Conservation (phyloP, 2,797 vertebrate species). For the Lemur catta region DNA sequence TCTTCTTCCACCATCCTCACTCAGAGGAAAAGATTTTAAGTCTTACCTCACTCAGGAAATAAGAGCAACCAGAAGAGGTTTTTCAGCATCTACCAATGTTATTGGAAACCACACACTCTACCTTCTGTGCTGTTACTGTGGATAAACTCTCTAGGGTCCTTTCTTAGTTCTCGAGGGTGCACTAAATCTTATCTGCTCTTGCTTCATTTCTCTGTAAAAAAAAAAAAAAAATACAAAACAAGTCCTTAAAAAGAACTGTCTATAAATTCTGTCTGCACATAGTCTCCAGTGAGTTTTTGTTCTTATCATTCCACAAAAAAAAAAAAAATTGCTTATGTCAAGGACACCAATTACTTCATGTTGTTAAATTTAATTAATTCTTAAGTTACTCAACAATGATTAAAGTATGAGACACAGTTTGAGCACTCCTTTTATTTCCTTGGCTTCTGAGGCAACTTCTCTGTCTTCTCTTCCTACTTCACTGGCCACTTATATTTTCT, state of each 20-base stretch:
- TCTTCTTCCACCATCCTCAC: not conserved
- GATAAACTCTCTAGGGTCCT: not conserved
- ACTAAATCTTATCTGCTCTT: not conserved
- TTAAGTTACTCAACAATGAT: not conserved
- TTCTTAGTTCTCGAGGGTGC: not conserved
- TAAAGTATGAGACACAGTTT: not conserved
- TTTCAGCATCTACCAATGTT: not conserved
- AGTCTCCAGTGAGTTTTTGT: not conserved
- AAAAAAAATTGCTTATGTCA: not conserved
- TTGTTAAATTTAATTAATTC: not conserved
- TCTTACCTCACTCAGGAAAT: not conserved
- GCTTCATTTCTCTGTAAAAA: not conserved
- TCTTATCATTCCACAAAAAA: not conserved
- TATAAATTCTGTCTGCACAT: not conserved
- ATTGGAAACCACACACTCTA: not conserved
- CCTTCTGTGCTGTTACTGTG: not conserved
- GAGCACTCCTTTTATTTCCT: not conserved
- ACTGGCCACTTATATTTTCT: not conserved
- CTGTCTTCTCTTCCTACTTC: not conserved
- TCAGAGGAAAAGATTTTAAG: not conserved
- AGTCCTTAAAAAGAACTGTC: not conserved
- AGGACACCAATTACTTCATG: not conserved
- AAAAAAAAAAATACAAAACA: not conserved
- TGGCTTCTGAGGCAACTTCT: not conserved
- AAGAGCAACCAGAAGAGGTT: not conserved